Evolutionary conservation across 2,888 invertebrate genomes (phyloP).

Genomic region (Philonicus albiceps): DNA sequence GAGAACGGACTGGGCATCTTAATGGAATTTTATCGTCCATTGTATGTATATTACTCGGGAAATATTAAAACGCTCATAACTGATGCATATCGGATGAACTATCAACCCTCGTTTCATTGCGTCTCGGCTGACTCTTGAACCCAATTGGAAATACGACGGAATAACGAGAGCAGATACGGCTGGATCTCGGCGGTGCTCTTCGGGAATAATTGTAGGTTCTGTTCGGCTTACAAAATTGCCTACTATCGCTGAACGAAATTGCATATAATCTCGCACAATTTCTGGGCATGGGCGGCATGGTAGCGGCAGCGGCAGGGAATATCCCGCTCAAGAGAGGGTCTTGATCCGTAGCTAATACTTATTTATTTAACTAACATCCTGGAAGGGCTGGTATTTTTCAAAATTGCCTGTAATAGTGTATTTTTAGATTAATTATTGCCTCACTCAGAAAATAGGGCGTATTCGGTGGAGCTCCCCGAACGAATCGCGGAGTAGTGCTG

Average conservation of each 20-base stretch:
- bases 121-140: constrained; percentile 21
- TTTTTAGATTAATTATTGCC: constrained; percentile 41
- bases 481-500: background rate
- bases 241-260: constrained; percentile 24
- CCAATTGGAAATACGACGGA: background rate
- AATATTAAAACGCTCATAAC: constrained; percentile 21
- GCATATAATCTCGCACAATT: constrained; percentile 35
- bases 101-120: constrained; percentile 21
- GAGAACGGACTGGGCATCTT: background rate
- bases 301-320: background rate
- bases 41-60: background rate
- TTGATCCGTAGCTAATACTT: constrained; percentile 30
- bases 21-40: background rate
- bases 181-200: background rate
- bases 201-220: constrained; percentile 17
- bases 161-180: background rate
- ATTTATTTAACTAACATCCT: constrained; percentile 41
- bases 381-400: constrained; percentile 33
- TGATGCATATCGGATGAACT: constrained; percentile 31
- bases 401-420: constrained; percentile 41
- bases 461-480: background rate
- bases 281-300: background rate
- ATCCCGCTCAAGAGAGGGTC: background rate
- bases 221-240: constrained; percentile 20
- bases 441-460: constrained; percentile 38